Percentiles rank a stretch among this genome's conserved stretches.
Conservation (phyloP, 2,888 invertebrate species). For the Agrochola circellaris region DNA sequence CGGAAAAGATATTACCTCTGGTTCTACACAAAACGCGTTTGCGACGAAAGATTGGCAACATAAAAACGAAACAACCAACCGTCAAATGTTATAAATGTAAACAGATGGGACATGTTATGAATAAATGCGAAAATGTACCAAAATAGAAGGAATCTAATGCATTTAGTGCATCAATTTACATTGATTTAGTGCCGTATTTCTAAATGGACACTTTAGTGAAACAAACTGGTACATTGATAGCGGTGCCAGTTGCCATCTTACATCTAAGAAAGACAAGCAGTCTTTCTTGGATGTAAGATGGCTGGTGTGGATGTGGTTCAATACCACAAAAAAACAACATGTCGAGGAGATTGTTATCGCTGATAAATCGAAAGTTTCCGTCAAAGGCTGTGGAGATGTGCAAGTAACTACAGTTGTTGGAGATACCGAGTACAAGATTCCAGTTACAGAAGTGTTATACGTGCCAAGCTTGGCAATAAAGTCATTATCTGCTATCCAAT, state of each 20-base stretch:
- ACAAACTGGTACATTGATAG: slow-evolving; percentile 36
- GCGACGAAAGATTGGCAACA: slow-evolving; percentile 10
- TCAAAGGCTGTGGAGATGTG: background rate
- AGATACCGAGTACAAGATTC: background rate
- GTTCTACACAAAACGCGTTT: slow-evolving; percentile 23
- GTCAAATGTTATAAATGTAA: slow-evolving; percentile 27
- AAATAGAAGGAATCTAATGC: slow-evolving; percentile 36
- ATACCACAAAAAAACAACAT: slow-evolving; percentile 1
- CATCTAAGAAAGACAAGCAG: background rate
- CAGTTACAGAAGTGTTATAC: background rate
- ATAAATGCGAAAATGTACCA: background rate
- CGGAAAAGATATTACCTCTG: background rate
- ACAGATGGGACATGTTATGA: slow-evolving; percentile 1
- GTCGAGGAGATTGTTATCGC: slow-evolving; percentile 33
- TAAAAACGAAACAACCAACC: background rate
- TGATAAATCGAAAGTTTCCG: slow-evolving; percentile 14
- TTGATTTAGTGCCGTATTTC: slow-evolving; percentile 58
- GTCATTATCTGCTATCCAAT: too few relatives aligned
- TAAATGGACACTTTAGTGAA: slow-evolving; percentile 17
- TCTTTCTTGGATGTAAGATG: too few relatives aligned
- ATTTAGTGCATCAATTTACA: too few relatives aligned
- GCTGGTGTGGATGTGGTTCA: too few relatives aligned
- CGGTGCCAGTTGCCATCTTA: slow-evolving; percentile 29
- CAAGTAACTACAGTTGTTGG: background rate
- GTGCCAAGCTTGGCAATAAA: too few relatives aligned